A percentile compares a stretch with the other conserved stretches of the same genome.
Evolutionary conservation across 1,140 invertebrate genomes (phyloP).

Genomic region (Trichogramma pretiosum): DNA sequence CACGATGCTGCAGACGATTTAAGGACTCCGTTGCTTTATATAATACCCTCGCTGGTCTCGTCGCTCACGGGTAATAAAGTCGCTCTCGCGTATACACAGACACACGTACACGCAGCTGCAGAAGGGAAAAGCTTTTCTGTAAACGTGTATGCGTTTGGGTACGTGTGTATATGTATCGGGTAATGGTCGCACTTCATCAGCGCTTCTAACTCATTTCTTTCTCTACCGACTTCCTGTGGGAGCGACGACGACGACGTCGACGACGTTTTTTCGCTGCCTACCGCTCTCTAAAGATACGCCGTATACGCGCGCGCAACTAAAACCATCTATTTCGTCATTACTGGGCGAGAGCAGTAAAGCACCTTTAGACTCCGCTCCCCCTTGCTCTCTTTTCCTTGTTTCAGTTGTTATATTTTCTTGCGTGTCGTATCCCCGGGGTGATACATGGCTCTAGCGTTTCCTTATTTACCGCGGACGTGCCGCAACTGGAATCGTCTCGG

Average conservation of each 20-base stretch:
- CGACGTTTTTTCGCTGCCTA: constrained; percentile 13
- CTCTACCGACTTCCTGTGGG: constrained; percentile 28
- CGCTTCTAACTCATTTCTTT: constrained; percentile 18
- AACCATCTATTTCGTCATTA: constrained; percentile 49
- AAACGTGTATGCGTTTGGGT: constrained; percentile 17
- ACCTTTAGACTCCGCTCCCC: constrained; percentile 21
- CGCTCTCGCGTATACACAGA: no score
- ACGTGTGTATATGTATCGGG: constrained; percentile 27
- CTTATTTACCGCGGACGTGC: constrained; percentile 45
- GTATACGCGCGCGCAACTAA: no score
- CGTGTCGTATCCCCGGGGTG: constrained; percentile 41
- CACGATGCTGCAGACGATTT: constrained; percentile 32
- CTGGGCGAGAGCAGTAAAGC: constrained; percentile 40
- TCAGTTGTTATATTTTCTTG: no score
- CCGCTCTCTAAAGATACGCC: no score
- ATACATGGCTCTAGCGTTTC: constrained; percentile 44
- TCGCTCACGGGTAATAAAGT: constrained; percentile 42
- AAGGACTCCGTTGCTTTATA: constrained; percentile 18
- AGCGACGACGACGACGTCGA: constrained; percentile 16
- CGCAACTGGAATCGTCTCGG: no score
- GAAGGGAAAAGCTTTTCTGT: no score
- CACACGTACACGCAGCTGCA: no score
- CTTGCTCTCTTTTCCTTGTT: constrained; percentile 10
- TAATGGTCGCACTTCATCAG: constrained; percentile 45
- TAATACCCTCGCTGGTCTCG: constrained; percentile 13